phyloP scores from a whole-genome alignment of 2,113 vertebrate genomes.

The Glaucomys volans region DNA sequence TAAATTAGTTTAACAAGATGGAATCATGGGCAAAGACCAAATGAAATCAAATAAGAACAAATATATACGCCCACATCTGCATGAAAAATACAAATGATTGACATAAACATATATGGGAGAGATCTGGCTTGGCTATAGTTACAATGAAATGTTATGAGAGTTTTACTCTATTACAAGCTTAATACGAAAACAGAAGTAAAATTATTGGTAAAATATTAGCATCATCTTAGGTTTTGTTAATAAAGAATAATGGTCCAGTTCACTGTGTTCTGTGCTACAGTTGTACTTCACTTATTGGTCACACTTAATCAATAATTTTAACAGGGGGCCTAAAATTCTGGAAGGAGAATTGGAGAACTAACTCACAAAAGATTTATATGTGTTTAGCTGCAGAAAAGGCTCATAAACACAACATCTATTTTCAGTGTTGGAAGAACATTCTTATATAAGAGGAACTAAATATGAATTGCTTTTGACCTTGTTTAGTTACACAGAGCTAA shows the following conservation, averaged over 20 bases:
- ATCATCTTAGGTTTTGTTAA: neutral
- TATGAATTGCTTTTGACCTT: neutral
- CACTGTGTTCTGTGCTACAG: neutral
- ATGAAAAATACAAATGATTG: neutral
- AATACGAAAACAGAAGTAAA: constrained; percentile 8
- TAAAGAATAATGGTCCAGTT: neutral
- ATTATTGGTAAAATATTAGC: neutral
- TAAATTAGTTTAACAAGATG: constrained; percentile 44
- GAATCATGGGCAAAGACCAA: constrained; percentile 11
- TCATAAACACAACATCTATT: neutral
- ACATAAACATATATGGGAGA: neutral
- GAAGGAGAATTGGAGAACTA: neutral
- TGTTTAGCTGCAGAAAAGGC: neutral
- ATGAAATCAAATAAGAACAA: constrained; percentile 32
- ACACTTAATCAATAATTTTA: neutral
- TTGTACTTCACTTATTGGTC: neutral
- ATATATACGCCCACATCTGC: neutral
- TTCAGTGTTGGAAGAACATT: constrained; percentile 21
- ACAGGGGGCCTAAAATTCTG: neutral
- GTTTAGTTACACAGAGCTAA: neutral
- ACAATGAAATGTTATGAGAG: neutral
- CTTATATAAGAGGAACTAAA: constrained; percentile 6
- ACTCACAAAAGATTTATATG: neutral
- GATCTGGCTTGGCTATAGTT: neutral
- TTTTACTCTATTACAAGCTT: neutral